Evolutionary conservation across 2,888 invertebrate genomes (phyloP).

Genomic region (Trachelus troglodyta): DNA sequence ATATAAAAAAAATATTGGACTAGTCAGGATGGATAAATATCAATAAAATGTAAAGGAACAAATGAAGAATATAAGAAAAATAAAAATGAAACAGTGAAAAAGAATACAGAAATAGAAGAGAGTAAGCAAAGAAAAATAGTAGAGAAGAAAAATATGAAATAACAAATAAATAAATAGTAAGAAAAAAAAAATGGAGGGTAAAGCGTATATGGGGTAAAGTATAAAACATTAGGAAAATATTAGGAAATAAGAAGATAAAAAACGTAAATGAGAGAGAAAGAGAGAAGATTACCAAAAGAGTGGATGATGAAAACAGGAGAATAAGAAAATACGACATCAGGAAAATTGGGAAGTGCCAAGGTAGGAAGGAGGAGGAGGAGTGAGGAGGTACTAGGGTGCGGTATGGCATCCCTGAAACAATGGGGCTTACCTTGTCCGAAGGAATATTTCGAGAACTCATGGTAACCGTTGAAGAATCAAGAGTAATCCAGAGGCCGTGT

Average conservation of each 20-base stretch:
- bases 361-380: slow-evolving; percentile 3
- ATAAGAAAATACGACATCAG: neutral
- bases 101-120: neutral
- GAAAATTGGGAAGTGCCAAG: neutral
- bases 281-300: neutral
- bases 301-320: slow-evolving; percentile 1
- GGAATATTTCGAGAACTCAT: slow-evolving; percentile 86
- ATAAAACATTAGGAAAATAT: slow-evolving; percentile 6
- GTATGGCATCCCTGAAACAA: neutral
- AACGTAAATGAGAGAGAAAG: slow-evolving; percentile 5
- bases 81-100: neutral
- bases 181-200: neutral
- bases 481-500: slow-evolving; percentile 54
- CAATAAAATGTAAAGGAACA: neutral
- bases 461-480: slow-evolving; percentile 55
- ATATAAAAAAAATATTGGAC: neutral
- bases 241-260: slow-evolving; percentile 12
- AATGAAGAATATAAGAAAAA: neutral
- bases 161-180: neutral
- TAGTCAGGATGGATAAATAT: neutral
- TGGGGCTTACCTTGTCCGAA: slow-evolving; percentile 80
- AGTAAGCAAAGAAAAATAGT: neutral
- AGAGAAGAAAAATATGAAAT: neutral
- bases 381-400: slow-evolving; percentile 5
- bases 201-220: neutral